Evolutionary conservation across 2,113 vertebrate species (phyloP).

Genomic region (Aythya baeri): DNA sequence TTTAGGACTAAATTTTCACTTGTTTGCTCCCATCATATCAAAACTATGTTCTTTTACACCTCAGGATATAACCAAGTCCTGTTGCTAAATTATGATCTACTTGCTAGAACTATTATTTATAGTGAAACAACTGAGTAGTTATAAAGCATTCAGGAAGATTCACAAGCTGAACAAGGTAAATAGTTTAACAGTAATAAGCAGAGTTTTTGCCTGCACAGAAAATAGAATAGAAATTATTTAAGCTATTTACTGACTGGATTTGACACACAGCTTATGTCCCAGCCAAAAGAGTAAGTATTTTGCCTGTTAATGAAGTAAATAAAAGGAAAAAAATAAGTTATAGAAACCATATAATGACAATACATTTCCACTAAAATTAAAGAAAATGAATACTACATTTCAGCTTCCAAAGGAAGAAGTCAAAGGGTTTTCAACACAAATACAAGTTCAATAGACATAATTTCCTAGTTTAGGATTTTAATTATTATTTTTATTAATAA

Average conservation of each 20-base stretch:
- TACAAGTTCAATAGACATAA: rapidly evolving
- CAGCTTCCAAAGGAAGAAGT: not conserved
- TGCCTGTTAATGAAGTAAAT: not conserved
- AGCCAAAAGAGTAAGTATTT: not conserved
- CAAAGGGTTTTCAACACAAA: not conserved
- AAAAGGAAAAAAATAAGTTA: not conserved
- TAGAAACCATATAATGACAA: not conserved
- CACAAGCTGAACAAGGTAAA: not conserved
- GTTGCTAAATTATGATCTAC: not conserved
- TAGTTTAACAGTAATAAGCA: not conserved
- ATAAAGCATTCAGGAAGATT: not conserved
- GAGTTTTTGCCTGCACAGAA: not conserved
- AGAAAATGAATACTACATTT: not conserved
- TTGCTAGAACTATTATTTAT: not conserved
- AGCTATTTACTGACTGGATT: not conserved
- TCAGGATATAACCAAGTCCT: not conserved
- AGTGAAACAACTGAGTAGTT: not conserved
- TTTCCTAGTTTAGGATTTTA: not conserved
- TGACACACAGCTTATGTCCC: not conserved
- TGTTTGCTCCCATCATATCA: not conserved
- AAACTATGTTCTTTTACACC: not conserved
- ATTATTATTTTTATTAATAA: too few relatives aligned
- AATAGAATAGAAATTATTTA: not conserved
- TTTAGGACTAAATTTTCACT: not conserved
- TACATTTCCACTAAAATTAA: not conserved